A percentile compares a stretch with the other conserved stretches of the same genome.
These are phyloP conservation scores for Orchestia grillus DNA, from an alignment of 1,140 invertebrate species.

Conservation along the genomic window DNA sequence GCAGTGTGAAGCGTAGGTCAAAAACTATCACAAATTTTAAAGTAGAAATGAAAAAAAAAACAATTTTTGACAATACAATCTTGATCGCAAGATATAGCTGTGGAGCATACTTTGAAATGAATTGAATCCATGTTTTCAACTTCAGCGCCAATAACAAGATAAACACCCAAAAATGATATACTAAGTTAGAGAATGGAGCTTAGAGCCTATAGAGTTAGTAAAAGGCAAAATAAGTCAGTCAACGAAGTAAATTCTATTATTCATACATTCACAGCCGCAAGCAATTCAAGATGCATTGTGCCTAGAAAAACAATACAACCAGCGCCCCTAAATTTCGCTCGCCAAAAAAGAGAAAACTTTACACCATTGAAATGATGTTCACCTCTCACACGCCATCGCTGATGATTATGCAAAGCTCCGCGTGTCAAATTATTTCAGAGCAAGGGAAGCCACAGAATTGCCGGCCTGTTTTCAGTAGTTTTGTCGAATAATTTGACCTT, in stretches of 20 bases:
- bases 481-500: constrained; percentile 45
- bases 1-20: too few species aligned
- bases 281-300: neutral
- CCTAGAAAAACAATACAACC: neutral
- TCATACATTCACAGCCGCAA: neutral
- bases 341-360: neutral
- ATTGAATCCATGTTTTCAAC: too few species aligned
- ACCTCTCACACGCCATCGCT: neutral
- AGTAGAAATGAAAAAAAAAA: too few species aligned
- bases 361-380: neutral
- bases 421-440: neutral
- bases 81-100: too few species aligned
- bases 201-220: too few species aligned
- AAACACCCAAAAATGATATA: too few species aligned
- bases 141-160: too few species aligned
- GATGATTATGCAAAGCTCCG: neutral
- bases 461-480: constrained; percentile 27
- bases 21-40: too few species aligned
- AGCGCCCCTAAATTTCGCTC: neutral
- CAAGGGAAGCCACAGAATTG: neutral
- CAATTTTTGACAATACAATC: too few species aligned
- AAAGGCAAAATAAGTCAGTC: neutral
- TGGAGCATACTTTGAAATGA: too few species aligned
- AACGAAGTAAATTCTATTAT: neutral
- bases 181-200: too few species aligned